These are phyloP conservation scores for Galagoides demidoff DNA, from an alignment of 2,797 vertebrate species.

Conservation along the genomic window DNA sequence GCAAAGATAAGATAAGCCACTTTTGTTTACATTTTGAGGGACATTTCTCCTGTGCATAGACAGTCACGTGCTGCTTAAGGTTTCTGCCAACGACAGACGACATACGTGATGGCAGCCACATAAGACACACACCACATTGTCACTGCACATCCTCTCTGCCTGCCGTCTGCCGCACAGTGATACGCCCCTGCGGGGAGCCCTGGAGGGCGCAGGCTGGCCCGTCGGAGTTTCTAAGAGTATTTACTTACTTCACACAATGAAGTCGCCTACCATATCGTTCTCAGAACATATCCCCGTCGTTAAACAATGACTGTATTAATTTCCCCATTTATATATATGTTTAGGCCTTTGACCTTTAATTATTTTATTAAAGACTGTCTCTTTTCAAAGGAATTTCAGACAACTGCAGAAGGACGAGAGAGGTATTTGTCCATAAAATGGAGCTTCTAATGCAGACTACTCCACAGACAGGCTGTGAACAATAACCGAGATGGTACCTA, in stretches of 20 bases:
- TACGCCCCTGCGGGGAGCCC: neutral
- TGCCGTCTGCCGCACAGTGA: neutral
- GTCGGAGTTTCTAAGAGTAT: no score
- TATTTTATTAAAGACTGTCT: neutral
- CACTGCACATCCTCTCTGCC: neutral
- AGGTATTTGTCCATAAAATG: neutral
- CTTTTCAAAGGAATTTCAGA: neutral
- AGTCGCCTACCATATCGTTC: neutral
- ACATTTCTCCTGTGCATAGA: neutral
- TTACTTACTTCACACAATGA: neutral
- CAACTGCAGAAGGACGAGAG: neutral
- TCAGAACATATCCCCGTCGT: neutral
- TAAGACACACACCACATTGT: neutral
- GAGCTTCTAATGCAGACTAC: neutral
- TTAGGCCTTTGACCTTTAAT: neutral
- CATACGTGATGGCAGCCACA: neutral
- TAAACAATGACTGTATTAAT: neutral
- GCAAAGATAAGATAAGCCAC: neutral
- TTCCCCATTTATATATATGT: neutral
- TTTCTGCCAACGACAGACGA: neutral
- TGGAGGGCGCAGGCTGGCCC: no score
- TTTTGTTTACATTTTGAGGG: neutral
- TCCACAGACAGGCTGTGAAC: neutral
- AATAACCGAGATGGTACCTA: neutral
- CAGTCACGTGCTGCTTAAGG: neutral